phyloP scores from a whole-genome alignment of 37 sponge, comb jelly and placozoan genomes.

The Crambe crambe region DNA sequence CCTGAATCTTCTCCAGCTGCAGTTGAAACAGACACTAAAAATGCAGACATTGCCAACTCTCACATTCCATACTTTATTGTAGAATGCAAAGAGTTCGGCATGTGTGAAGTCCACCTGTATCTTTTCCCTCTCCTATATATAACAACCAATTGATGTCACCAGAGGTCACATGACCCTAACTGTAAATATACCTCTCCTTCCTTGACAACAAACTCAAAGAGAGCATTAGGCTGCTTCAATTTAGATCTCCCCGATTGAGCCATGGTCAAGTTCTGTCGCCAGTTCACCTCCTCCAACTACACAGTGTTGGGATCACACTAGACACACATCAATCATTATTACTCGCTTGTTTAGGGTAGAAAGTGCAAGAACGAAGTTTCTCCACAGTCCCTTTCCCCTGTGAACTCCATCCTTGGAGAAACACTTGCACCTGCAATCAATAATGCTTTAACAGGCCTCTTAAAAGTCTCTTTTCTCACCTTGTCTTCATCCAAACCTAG shows the following conservation, averaged over 20 bases:
- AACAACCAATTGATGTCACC: conserved; percentile 27
- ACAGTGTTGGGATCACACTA: neutral
- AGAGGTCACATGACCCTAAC: conserved; percentile 10
- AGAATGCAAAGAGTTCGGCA: conserved; percentile 86
- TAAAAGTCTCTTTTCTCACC: conserved; percentile 20
- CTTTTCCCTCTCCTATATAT: conserved; percentile 60
- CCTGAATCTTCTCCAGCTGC: conserved; percentile 57
- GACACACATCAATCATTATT: no score
- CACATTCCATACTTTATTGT: conserved; percentile 54
- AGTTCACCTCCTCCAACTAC: conserved; percentile 85
- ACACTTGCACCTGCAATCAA: conserved; percentile 27
- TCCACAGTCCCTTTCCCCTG: conserved; percentile 74
- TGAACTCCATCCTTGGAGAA: conserved; percentile 73
- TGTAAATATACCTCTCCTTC: conserved; percentile 45
- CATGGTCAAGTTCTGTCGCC: conserved; percentile 86
- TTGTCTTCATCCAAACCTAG: conserved; percentile 62
- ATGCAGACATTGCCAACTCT: neutral
- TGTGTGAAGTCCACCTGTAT: conserved; percentile 83
- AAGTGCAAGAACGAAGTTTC: conserved; percentile 63
- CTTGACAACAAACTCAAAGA: conserved; percentile 70
- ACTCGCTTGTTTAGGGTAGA: conserved; percentile 80
- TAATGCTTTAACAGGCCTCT: neutral
- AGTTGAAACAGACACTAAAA: neutral
- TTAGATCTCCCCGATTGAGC: conserved; percentile 68
- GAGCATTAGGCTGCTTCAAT: conserved; percentile 87